phyloP scores from a whole-genome alignment of 2,888 invertebrate genomes.

The Brachyopa scutellaris region DNA sequence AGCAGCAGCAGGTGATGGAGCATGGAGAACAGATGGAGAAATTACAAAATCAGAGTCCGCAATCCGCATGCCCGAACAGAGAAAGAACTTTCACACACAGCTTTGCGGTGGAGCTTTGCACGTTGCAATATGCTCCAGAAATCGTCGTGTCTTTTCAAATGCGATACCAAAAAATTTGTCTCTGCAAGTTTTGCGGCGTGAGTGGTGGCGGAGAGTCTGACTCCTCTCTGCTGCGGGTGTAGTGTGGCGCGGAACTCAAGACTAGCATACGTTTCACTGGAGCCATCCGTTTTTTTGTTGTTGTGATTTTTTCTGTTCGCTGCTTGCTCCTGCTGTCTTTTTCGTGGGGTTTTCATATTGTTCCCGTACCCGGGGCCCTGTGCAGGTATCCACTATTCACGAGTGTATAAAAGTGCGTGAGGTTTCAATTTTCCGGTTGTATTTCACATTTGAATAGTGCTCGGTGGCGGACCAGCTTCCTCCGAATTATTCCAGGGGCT shows the following conservation, averaged over 20 bases:
- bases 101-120: constrained; percentile 57
- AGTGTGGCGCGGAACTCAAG: constrained; percentile 71
- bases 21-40: constrained; percentile 55
- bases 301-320: constrained; percentile 4
- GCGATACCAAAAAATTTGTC: constrained; percentile 60
- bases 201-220: constrained; percentile 71
- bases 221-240: constrained; percentile 72
- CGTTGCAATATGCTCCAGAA: constrained; percentile 71
- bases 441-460: constrained; percentile 1
- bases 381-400: constrained; percentile 28
- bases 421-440: constrained; percentile 25
- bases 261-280: constrained; percentile 66
- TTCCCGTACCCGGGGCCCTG: constrained; percentile 49
- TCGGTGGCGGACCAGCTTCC: not conserved
- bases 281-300: constrained; percentile 51
- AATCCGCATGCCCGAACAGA: constrained; percentile 71
- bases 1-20: constrained; percentile 61
- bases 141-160: constrained; percentile 59
- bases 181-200: constrained; percentile 70
- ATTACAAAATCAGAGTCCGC: constrained; percentile 67
- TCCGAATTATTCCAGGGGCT: constrained; percentile 45
- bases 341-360: not conserved
- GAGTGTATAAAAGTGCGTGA: constrained; percentile 53
- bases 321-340: constrained; percentile 42
- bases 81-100: constrained; percentile 71